These are phyloP conservation scores for Lepidurus couesii DNA, from an alignment of 1,140 invertebrate species.

Conservation along the genomic window DNA sequence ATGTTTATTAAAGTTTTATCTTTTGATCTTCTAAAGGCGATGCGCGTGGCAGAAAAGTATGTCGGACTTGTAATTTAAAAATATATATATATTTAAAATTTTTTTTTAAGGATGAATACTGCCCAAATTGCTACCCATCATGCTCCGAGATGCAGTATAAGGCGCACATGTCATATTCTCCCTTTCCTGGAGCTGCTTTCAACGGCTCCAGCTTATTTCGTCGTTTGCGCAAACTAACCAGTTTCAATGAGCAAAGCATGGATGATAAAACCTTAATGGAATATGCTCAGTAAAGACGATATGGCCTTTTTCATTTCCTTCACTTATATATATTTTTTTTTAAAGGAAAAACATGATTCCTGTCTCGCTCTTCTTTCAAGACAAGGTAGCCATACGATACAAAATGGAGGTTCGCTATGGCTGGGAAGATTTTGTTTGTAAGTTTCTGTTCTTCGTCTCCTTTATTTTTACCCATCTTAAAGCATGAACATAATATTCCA, in stretches of 20 bases:
- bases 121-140: neutral
- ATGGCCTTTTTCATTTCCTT: neutral
- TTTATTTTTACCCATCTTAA: neutral
- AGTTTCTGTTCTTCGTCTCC: neutral
- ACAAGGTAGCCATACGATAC: neutral
- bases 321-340: too few relatives aligned
- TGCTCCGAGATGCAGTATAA: neutral
- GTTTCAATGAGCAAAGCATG: neutral
- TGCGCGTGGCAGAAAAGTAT: neutral
- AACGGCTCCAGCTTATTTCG: neutral
- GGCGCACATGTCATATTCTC: neutral
- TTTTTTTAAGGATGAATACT: neutral
- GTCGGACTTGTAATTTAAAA: too few relatives aligned
- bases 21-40: neutral
- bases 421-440: neutral
- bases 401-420: constrained; percentile 9
- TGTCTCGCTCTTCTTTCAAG: neutral
- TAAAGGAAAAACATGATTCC: neutral
- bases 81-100: too few relatives aligned
- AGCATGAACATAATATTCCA: too few relatives aligned
- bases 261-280: neutral
- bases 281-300: neutral
- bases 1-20: neutral
- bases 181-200: neutral
- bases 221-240: neutral